phyloP scores from a whole-genome alignment of 2,888 invertebrate species.

The Adelognathus sp. region DNA sequence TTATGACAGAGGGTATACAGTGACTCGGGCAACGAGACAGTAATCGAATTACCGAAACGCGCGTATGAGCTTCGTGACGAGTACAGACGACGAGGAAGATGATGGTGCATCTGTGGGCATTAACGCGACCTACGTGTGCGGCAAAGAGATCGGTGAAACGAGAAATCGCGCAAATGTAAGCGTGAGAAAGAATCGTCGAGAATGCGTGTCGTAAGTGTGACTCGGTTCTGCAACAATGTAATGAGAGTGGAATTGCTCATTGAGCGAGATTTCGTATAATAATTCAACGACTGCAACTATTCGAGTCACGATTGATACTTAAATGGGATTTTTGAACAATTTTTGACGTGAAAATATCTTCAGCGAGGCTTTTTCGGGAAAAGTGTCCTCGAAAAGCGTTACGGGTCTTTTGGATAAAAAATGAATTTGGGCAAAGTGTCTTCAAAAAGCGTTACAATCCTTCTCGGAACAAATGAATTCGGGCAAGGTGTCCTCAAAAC shows the following conservation, averaged over 20 bases:
- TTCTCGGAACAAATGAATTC: too few relatives aligned
- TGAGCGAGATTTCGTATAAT: too few relatives aligned
- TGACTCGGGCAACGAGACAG: conserved; percentile 26
- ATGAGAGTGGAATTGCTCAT: conserved; percentile 44
- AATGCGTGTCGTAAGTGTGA: conserved; percentile 14
- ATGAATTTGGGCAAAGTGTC: too few relatives aligned
- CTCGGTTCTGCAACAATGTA: conserved; percentile 26
- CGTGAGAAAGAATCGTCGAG: conserved; percentile 39
- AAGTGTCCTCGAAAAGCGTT: too few relatives aligned
- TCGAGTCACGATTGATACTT: too few relatives aligned
- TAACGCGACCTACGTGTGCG: background rate
- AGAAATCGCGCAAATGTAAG: conserved; percentile 41
- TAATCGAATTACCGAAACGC: conserved; percentile 44
- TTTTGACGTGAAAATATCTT: too few relatives aligned
- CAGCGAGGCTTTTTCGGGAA: too few relatives aligned
- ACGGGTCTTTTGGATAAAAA: too few relatives aligned
- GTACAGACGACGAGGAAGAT: conserved; percentile 15
- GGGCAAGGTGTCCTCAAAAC: too few relatives aligned
- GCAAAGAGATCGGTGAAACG: conserved; percentile 18
- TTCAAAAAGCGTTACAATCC: too few relatives aligned
- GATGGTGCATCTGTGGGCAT: background rate
- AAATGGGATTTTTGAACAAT: too few relatives aligned
- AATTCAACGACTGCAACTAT: too few relatives aligned
- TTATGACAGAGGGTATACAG: background rate
- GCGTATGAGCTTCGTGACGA: conserved; percentile 41